Evolutionary conservation across 1,140 invertebrate species (phyloP), one percentile per base, ranked within the genome.

Genomic region (Papilio glaucus): DNA sequence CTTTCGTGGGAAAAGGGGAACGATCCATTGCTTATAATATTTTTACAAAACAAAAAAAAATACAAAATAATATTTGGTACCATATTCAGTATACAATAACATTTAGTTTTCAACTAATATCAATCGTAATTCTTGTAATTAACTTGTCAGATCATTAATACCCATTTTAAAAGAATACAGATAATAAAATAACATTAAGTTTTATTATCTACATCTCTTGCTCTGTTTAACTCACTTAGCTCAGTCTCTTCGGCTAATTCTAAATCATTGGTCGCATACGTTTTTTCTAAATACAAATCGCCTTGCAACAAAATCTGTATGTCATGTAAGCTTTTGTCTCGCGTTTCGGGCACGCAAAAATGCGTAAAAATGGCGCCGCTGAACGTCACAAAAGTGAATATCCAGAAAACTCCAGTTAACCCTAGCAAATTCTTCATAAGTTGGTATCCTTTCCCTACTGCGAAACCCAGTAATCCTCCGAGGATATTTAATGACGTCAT

Each of bases 331-430:
- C 93, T 95, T 81, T 95, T 95, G 0, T 95, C 95, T 80, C 95
- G 96, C 0, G 96, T 97, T 84, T 97, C 96, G 0, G 96, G 96
- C 0, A 97, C 94, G 63, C 94, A 81, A 13, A 95, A 93, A 39
- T 79, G 76, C 2, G 94, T 93, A 74, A 97, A 95, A 1, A 91
- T 39, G 10, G 93, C 86, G 0, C 95, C 95, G 0, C 86, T 5
- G 4, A 94, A 82, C 7, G 94, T 91, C 10, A 93, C 83, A 1
- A 74, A 18, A 0, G 93, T 90, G 65, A 94, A 95, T 71, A 94
- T 87, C 75, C 88, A 93, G 67, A 95, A 95, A 0, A 93, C 88
- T 0, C 90, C 88, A 41, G 92, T 92, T 18, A 94, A 78, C 0
- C 94, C 94, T 0, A 79, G 83, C 1, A 72, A 49, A 72, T 94